Percentiles rank a stretch among this genome's conserved stretches.
These are phyloP conservation scores for Clivina fossor DNA, from an alignment of 2,888 invertebrate genomes.

Conservation along the genomic window DNA sequence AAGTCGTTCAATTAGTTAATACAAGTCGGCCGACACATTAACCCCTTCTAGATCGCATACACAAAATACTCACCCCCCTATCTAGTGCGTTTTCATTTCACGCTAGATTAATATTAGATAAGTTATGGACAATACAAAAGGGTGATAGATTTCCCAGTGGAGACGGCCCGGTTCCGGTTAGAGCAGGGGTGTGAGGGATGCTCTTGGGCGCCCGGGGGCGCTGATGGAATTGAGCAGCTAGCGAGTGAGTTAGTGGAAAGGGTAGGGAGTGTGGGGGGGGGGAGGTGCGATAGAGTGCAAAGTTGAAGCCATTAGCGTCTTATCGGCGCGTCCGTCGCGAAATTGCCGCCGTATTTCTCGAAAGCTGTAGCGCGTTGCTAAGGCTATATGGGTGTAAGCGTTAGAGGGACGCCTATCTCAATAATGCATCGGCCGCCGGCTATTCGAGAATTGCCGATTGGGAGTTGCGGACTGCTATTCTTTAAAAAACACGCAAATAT, in stretches of 20 bases:
- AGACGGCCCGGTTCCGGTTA: slow-evolving; percentile 19
- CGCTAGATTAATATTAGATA: slow-evolving; percentile 57
- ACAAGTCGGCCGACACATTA: too few relatives aligned
- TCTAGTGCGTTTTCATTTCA: slow-evolving; percentile 57
- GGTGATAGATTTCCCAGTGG: slow-evolving; percentile 55
- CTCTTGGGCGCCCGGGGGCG: slow-evolving; percentile 1
- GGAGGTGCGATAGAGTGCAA: slow-evolving; percentile 57
- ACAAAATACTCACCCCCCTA: too few relatives aligned
- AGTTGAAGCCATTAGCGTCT: slow-evolving; percentile 62
- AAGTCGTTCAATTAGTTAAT: too few relatives aligned
- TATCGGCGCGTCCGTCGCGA: slow-evolving; percentile 55
- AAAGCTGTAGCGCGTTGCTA: slow-evolving; percentile 41
- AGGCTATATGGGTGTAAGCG: slow-evolving; percentile 47
- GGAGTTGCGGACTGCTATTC: too few relatives aligned
- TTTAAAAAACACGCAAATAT: too few relatives aligned
- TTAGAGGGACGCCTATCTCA: slow-evolving; percentile 28
- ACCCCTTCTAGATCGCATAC: too few relatives aligned
- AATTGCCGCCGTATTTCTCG: slow-evolving; percentile 58
- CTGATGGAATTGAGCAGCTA: slow-evolving; percentile 9
- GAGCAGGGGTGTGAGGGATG: slow-evolving; percentile 28
- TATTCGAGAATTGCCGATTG: slow-evolving; percentile 28
- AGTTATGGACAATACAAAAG: slow-evolving; percentile 56
- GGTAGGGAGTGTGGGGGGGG: slow-evolving; percentile 41
- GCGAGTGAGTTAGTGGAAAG: slow-evolving; percentile 32
- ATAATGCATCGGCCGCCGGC: slow-evolving; percentile 19